Base-by-base conservation (phyloP, 2,888 invertebrate genomes). In the Ischnura elegans region DNA sequence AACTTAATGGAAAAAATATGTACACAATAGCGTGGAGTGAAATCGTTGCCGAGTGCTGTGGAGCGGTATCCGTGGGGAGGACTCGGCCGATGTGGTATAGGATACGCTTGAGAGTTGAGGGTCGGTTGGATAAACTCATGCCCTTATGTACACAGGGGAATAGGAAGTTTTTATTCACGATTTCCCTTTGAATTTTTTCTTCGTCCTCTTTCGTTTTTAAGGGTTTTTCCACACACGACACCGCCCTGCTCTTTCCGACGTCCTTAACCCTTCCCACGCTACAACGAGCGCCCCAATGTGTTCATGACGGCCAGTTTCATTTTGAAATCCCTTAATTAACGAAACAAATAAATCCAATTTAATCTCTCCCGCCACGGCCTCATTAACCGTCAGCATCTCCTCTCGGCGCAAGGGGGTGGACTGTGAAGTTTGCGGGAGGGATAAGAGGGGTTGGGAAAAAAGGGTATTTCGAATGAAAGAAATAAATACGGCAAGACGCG, bases 321-420 rank as follows among this genome's bases (percentile, higher is more conserved):
- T 76, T 76, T 16, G 36, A 76, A 76, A 76, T 76, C 76, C 76
- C 76, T 76, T 76, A 76, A 76, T 76, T 76, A 76, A 76, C 76
- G 76, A 76, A 76, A 76, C 76, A 76, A 76, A 76, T 76, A 76
- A 76, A 76, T 76, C 76, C 76, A 76, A 76, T 76, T 76, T 76
- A 76, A 76, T 76, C 76, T 76, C 76, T 76, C 36, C 76, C 76
- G 16, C 76, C 76, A 10, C 76, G 76, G 36, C 76, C 76, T 76
- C 76, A 76, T 76, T 76, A 76, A 76, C 76, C 76, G 36, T 76
- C 76, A 76, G 36, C 76, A 76, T 76, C 76, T 76, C 76, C 36
- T 13, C 51, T 25, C 25, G 29, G 76, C n/a, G 76, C n/a, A 36
- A 29, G 36, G 76, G 36, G 16, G n/a, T n/a, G n/a, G n/a, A n/a